Conservation (phyloP, 2,888 invertebrate species). For the Sycophila texana region DNA sequence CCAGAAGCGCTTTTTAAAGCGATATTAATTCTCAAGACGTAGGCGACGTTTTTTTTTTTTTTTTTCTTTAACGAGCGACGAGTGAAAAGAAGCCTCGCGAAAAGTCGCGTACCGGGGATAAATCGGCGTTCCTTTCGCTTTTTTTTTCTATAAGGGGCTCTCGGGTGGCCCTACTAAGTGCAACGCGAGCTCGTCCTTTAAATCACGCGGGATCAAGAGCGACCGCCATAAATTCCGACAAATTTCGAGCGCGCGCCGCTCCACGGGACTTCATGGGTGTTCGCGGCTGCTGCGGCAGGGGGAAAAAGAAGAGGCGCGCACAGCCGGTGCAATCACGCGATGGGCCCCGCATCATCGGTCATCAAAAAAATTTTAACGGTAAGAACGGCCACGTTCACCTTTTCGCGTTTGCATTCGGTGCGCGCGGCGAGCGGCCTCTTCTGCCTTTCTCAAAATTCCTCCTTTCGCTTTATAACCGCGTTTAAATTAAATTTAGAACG, state of each 20-base stretch:
- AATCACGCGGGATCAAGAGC: constrained; percentile 45
- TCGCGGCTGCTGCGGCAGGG: constrained; percentile 22
- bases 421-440: too few species aligned
- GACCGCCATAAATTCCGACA: constrained; percentile 37
- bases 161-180: not conserved
- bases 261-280: constrained; percentile 38
- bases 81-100: not conserved
- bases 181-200: constrained; percentile 26
- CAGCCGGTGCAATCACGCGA: not conserved
- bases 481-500: too few species aligned
- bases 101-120: not conserved
- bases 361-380: constrained; percentile 28
- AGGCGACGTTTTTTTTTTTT: too few species aligned
- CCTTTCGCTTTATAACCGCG: too few species aligned
- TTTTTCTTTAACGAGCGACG: too few species aligned
- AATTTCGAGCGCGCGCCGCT: constrained; percentile 35
- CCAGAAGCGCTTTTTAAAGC: too few species aligned
- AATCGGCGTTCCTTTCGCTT: not conserved
- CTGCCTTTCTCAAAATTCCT: too few species aligned
- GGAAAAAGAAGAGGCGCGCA: constrained; percentile 4
- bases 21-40: too few species aligned
- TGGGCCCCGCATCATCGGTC: constrained; percentile 2
- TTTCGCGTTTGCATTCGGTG: not conserved
- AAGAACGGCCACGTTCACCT: not conserved
- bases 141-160: not conserved